A percentile compares a stretch with the other conserved stretches of the same genome.
Evolutionary conservation across 2,888 invertebrate genomes (phyloP).

Genomic region (Ophion costatus): DNA sequence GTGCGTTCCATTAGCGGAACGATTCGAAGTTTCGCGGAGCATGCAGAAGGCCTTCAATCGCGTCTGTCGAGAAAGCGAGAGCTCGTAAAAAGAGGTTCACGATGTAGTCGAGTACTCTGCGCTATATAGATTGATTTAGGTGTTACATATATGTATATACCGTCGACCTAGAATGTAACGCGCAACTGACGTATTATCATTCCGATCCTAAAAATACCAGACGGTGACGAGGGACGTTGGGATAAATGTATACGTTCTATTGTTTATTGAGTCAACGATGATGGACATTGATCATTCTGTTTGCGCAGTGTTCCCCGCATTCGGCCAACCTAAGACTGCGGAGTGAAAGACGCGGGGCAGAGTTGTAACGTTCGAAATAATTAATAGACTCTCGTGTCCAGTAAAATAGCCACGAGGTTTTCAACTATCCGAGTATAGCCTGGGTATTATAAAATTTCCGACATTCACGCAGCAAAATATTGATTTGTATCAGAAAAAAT

Average conservation of each 20-base stretch:
- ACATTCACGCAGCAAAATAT: not conserved
- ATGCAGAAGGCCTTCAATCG: conserved; percentile 50
- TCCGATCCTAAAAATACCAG: conserved; percentile 22
- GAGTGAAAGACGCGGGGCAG: not conserved
- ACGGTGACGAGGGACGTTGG: conserved; percentile 28
- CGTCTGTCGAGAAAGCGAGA: conserved; percentile 43
- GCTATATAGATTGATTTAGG: conserved; percentile 45
- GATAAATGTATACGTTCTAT: conserved; percentile 39
- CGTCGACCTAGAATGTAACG: conserved; percentile 26
- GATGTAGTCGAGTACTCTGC: conserved; percentile 60
- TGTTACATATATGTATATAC: not conserved
- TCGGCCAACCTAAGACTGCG: not conserved
- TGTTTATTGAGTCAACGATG: conserved; percentile 57
- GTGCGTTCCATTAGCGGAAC: conserved; percentile 66
- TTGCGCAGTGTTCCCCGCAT: conserved; percentile 23
- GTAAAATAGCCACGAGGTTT: conserved; percentile 15
- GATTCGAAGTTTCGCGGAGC: conserved; percentile 60
- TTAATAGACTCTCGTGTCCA: conserved; percentile 10
- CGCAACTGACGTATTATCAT: conserved; percentile 23
- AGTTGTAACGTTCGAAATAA: not conserved
- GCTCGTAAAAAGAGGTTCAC: conserved; percentile 67
- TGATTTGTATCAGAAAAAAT: not conserved
- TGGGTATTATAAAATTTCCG: not conserved
- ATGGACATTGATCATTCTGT: conserved; percentile 56
- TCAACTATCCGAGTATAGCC: not conserved